phyloP scores from a whole-genome alignment of 2,888 invertebrate genomes.

The Tetragnatha montana region DNA sequence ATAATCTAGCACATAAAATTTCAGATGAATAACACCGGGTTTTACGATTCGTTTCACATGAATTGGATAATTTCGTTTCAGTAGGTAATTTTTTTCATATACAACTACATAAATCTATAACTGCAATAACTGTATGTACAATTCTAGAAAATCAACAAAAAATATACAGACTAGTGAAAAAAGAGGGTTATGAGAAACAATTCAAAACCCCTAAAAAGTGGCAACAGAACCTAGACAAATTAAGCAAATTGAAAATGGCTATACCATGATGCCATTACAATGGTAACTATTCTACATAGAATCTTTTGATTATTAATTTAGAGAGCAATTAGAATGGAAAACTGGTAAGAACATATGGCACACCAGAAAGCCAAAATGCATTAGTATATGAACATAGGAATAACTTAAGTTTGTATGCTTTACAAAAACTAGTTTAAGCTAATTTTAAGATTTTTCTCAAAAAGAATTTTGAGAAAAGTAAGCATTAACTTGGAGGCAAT shows the following conservation, averaged over 20 bases:
- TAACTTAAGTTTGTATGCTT: neutral
- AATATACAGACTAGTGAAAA: slow-evolving; percentile 70
- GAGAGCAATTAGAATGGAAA: neutral
- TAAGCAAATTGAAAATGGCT: neutral
- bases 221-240: slow-evolving; percentile 6
- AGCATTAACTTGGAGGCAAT: neutral
- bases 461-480: slow-evolving; percentile 30
- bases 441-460: neutral
- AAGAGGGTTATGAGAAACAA: slow-evolving; percentile 6
- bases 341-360: slow-evolving; percentile 31
- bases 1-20: slow-evolving; percentile 5
- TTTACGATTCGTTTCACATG: slow-evolving; percentile 32
- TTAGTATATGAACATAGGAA: slow-evolving; percentile 1
- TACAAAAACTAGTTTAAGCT: neutral
- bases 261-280: neutral
- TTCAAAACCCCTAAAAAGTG: slow-evolving; percentile 17
- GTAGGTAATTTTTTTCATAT: slow-evolving; percentile 31
- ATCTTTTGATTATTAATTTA: neutral
- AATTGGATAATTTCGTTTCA: slow-evolving; percentile 25
- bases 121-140: slow-evolving; percentile 67
- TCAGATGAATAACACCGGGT: slow-evolving; percentile 62
- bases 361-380: slow-evolving; percentile 21
- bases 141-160: slow-evolving; percentile 66
- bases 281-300: neutral
- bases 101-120: slow-evolving; percentile 69